Evolutionary conservation across 2,888 invertebrate species (phyloP).

Genomic region (Drosophila meridiana): DNA sequence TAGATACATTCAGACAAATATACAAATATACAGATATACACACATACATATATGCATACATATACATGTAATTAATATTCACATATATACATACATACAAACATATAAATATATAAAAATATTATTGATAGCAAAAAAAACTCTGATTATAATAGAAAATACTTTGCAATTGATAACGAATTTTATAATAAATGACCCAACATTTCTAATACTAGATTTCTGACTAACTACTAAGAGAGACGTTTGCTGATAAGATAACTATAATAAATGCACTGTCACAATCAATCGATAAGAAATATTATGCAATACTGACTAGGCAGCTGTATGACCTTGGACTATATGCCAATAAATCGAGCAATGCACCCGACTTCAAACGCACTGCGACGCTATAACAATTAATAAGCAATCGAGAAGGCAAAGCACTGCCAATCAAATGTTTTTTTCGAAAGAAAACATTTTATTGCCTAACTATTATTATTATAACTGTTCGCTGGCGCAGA

Average conservation of each 20-base stretch:
- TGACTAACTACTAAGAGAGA: not conserved
- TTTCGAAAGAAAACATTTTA: constrained; percentile 2
- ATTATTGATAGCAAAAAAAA: too few species aligned
- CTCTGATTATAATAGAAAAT: too few species aligned
- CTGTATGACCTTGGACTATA: constrained; percentile 28
- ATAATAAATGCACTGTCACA: not conserved
- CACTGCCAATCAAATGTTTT: not conserved
- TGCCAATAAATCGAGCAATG: constrained; percentile 29
- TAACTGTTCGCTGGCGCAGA: constrained; percentile 3
- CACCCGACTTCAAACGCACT: not conserved
- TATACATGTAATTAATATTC: too few species aligned
- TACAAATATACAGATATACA: too few species aligned
- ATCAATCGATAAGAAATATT: not conserved
- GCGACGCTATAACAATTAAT: not conserved
- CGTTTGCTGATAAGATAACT: not conserved
- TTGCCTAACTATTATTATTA: not conserved
- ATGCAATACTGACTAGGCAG: not conserved
- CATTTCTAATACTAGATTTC: too few species aligned
- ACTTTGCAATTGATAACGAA: too few species aligned
- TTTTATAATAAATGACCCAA: too few species aligned
- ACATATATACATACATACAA: too few species aligned
- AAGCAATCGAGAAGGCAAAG: constrained; percentile 31
- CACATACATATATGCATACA: too few species aligned
- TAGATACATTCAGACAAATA: too few species aligned
- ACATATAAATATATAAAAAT: too few species aligned